phyloP scores from a whole-genome alignment of 2,888 invertebrate species.

The Himalopsyche anomala region DNA sequence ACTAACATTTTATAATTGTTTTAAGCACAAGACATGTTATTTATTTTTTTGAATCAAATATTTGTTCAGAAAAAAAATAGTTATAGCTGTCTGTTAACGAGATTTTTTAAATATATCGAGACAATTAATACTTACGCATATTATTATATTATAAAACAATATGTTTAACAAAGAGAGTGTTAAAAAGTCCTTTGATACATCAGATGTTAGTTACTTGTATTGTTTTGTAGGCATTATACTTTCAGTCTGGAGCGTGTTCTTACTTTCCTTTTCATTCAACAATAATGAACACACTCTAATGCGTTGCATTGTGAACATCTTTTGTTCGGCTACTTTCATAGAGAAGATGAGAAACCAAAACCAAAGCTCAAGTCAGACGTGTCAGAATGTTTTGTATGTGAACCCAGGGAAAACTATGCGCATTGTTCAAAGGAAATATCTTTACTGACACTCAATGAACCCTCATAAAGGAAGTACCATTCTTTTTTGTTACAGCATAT shows the following conservation, averaged over 20 bases:
- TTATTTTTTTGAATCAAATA: too few relatives aligned
- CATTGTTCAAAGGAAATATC: conserved; percentile 26
- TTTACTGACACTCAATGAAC: conserved; percentile 4
- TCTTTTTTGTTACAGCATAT: neutral
- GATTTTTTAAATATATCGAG: too few relatives aligned
- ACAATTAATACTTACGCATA: too few relatives aligned
- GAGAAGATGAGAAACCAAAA: conserved; percentile 35
- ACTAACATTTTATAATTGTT: too few relatives aligned
- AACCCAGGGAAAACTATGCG: conserved; percentile 19
- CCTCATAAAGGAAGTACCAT: neutral
- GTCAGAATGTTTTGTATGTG: conserved; percentile 17
- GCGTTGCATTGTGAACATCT: conserved; percentile 56
- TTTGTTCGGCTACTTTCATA: conserved; percentile 55
- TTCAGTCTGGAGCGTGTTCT: conserved; percentile 50
- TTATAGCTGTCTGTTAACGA: too few relatives aligned
- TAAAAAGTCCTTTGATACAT: neutral
- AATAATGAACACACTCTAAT: conserved; percentile 56
- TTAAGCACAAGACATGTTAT: too few relatives aligned
- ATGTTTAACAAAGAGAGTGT: neutral
- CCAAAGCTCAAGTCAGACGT: neutral
- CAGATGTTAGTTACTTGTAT: neutral
- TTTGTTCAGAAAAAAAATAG: too few relatives aligned
- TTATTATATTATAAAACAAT: too few relatives aligned
- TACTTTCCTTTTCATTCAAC: conserved; percentile 58
- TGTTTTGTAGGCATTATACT: neutral